Evolutionary conservation across 64 coral and sea anemone species (phyloP).

Genomic region (Actinia tenebrosa): DNA sequence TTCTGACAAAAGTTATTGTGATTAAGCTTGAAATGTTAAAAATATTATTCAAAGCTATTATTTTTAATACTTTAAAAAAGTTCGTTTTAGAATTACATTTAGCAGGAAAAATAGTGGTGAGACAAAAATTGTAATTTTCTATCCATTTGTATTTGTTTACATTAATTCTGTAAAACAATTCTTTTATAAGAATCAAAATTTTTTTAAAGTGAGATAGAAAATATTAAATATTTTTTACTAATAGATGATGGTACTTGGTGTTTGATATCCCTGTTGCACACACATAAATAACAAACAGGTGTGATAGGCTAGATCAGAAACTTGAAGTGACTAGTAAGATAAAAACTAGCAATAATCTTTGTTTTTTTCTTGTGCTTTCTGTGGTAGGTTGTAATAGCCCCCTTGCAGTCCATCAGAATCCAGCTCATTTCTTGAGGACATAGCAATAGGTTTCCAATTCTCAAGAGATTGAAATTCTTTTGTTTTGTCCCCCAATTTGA

Average conservation of each 20-base stretch:
- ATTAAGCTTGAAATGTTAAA: background rate
- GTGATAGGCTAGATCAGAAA: no score
- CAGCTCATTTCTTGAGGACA: no score
- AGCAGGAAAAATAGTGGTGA: background rate
- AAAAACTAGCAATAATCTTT: no score
- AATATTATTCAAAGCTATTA: background rate
- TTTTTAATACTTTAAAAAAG: constrained; percentile 6
- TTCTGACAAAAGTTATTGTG: background rate
- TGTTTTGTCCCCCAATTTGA: no score
- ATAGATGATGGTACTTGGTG: background rate
- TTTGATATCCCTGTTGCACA: no score
- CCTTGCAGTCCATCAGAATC: no score
- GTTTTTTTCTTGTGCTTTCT: no score
- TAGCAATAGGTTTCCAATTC: no score
- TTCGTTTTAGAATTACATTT: constrained; percentile 9
- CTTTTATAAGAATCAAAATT: constrained; percentile 6
- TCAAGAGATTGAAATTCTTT: no score
- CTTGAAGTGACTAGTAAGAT: no score
- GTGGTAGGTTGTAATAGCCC: no score
- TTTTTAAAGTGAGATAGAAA: constrained; percentile 2
- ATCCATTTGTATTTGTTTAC: background rate
- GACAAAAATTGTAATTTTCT: background rate
- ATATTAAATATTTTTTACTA: background rate
- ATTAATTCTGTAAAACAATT: background rate
- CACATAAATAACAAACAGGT: no score